Conservation (phyloP, 2,888 invertebrate genomes). For the Cantharis rufa region DNA sequence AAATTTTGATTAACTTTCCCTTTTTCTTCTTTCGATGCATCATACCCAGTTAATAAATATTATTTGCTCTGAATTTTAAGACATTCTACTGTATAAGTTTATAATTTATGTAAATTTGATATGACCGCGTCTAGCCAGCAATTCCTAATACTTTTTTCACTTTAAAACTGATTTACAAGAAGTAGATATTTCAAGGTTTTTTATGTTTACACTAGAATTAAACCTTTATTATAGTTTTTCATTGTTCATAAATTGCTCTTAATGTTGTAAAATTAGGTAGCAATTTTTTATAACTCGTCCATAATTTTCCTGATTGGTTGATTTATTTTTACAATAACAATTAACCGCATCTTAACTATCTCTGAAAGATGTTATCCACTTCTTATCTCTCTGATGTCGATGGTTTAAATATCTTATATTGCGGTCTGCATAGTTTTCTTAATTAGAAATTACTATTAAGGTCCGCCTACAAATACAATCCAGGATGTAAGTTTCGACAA, state of each 20-base stretch:
- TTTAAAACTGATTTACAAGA: background rate
- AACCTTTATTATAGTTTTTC: background rate
- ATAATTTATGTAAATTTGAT: background rate
- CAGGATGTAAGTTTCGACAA: background rate
- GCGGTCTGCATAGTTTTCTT: background rate
- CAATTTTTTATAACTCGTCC: background rate
- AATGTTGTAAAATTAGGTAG: background rate
- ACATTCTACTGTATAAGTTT: background rate
- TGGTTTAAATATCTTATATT: background rate
- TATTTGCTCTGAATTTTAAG: background rate
- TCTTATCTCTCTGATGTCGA: background rate
- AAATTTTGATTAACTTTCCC: background rate
- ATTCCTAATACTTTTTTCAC: background rate
- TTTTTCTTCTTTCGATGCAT: background rate
- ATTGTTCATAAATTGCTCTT: background rate
- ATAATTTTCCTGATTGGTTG: background rate
- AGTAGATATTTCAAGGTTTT: background rate
- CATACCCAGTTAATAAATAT: background rate
- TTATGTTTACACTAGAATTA: background rate
- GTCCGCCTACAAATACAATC: background rate
- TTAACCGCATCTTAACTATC: background rate
- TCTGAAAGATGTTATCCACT: background rate
- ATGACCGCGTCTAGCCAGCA: background rate
- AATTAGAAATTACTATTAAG: background rate
- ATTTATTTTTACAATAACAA: background rate